Evolutionary conservation across 2,797 vertebrate species (phyloP).

Genomic region (Clarias platycephalus): DNA sequence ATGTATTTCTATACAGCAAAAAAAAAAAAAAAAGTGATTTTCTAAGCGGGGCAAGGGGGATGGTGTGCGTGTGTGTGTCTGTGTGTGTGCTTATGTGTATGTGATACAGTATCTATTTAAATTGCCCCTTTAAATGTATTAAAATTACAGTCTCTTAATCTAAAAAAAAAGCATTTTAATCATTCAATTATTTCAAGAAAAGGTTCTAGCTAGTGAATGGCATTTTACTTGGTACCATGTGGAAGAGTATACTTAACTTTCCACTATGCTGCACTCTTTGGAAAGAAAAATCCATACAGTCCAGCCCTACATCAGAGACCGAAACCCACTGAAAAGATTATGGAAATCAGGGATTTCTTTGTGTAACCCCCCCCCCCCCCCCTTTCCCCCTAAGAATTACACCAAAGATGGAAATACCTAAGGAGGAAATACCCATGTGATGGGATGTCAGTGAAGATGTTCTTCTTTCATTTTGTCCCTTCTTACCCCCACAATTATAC

Average conservation of each 20-base stretch:
- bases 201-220: neutral
- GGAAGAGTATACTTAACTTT: conserved; percentile 13
- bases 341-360: no score
- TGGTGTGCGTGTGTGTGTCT: conserved; percentile 7
- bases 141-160: neutral
- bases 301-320: neutral
- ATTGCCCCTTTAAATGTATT: neutral
- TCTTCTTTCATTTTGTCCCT: no score
- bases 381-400: no score
- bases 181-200: neutral
- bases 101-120: neutral
- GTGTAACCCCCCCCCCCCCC: no score
- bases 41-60: neutral
- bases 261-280: neutral
- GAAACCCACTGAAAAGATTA: no score
- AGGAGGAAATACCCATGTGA: no score
- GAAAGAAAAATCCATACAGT: neutral
- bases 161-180: neutral
- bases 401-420: neutral
- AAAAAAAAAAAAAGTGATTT: conserved; percentile 38
- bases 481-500: no score
- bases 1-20: conserved; percentile 55
- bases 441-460: no score
- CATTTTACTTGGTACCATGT: neutral
- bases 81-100: neutral